Evolutionary conservation across 2,797 vertebrate genomes (phyloP), one percentile per base, ranked within the genome.

Genomic region (Malacoraja senta): DNA sequence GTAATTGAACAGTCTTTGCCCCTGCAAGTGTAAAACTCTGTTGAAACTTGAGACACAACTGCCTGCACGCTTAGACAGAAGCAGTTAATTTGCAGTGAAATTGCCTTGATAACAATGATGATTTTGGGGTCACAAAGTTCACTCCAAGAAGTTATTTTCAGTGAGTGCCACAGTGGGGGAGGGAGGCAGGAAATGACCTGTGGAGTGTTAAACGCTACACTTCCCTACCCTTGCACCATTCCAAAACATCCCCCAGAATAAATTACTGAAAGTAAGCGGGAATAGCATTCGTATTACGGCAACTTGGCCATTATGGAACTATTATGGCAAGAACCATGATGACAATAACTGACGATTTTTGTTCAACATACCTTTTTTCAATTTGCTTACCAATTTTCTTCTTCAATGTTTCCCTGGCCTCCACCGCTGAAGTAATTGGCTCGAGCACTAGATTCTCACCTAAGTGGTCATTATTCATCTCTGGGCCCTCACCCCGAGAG

Each of bases 251-350:
- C 38, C n/a, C 32, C 65, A 74, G 35, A 24, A 91, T 74, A 53
- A 91, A 91, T 88, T 32, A 88, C 61, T 74, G 35, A 72, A 92
- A 92, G 76, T 76, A 92, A 92, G 71, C 13, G 44, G 76, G 53
- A 92, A 53, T 2, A 92, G 13, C 24, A 92, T 92, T 44, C 58
- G 44, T 92, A 53, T 74, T 76, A 53, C 53, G 38, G 26, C 72
- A 58, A 76, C 76, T 76, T 72, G 12, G 9, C n/a, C 63, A 71
- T 74, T 92, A 53, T 44, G 76, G 90, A 53, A 74, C 53, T 92
- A 74, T 29, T 58, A 92, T 15, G 24, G 90, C 72, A 71, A 76
- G 38, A 76, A 74, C 17, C 84, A 88, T 17, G 9, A 35, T 21
- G 32, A 65, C 32, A 84, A 84, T 35, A 21, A 24, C 4, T 68